Evolutionary conservation across 2,113 vertebrate genomes (phyloP).

Genomic region (Thymallus thymallus): DNA sequence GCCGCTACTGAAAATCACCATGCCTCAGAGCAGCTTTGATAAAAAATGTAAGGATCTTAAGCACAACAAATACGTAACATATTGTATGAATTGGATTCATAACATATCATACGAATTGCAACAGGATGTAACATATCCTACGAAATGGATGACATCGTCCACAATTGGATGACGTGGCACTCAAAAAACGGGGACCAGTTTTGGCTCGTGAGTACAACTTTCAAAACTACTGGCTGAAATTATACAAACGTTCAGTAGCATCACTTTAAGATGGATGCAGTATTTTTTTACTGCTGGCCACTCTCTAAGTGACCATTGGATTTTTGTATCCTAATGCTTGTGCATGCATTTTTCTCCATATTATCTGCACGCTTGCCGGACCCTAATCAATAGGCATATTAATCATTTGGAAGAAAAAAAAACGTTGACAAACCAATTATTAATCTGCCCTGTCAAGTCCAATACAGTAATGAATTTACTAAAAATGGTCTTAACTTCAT

Average conservation of each 20-base stretch:
- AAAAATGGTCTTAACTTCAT: constrained; percentile 77
- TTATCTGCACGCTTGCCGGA: constrained; percentile 44
- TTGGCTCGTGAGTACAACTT: too few species aligned
- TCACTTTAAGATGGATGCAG: constrained; percentile 34
- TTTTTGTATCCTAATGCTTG: constrained; percentile 62
- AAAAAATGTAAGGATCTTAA: constrained; percentile 27
- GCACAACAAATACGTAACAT: too few species aligned
- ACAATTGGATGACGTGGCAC: too few species aligned
- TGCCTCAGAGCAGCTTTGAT: constrained; percentile 54
- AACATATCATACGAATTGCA: too few species aligned
- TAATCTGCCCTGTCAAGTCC: constrained; percentile 80
- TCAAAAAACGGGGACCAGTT: too few species aligned
- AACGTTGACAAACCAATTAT: constrained; percentile 81
- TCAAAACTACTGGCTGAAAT: too few species aligned
- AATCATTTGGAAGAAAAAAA: constrained; percentile 76
- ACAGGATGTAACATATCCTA: too few species aligned
- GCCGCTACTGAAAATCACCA: too few species aligned
- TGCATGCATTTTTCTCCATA: constrained; percentile 63
- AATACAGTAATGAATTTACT: constrained; percentile 83
- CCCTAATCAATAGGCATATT: constrained; percentile 80
- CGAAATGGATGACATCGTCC: too few species aligned
- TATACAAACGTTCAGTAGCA: too few species aligned
- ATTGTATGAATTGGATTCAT: too few species aligned
- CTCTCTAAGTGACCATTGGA: constrained; percentile 59
- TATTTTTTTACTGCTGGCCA: constrained; percentile 62